Percentiles rank a stretch among this genome's conserved stretches.
These are phyloP conservation scores for Drosophila navojoa DNA, from an alignment of 1,140 invertebrate genomes.

Conservation along the genomic window DNA sequence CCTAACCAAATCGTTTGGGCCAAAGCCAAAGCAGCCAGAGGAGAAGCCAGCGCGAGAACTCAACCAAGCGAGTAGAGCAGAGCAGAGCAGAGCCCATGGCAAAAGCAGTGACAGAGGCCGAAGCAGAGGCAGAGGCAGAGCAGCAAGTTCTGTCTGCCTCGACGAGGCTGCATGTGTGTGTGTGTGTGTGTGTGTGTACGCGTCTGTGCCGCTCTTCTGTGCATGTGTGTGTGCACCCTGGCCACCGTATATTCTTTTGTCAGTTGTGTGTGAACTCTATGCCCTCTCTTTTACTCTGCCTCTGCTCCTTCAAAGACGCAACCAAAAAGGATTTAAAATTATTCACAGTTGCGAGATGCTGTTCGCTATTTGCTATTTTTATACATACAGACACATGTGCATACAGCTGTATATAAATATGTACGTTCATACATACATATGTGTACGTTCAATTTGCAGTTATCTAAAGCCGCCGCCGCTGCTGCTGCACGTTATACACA, in stretches of 20 bases:
- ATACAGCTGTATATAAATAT: constrained; percentile 2
- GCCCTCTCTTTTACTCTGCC: constrained; percentile 27
- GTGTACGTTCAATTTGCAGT: constrained; percentile 37
- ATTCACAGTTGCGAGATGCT: constrained; percentile 36
- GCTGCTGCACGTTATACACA: constrained; percentile 22
- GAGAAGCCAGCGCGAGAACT: constrained; percentile 55
- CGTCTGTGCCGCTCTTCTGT: constrained; percentile 7
- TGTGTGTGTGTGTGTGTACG: constrained; percentile 35
- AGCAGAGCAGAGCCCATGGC: constrained; percentile 19
- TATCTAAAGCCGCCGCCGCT: constrained; percentile 37
- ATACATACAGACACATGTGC: constrained; percentile 1
- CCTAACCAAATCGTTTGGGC: constrained; percentile 68
- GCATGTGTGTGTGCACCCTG: constrained; percentile 46
- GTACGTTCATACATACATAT: not conserved
- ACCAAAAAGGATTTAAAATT: constrained; percentile 46
- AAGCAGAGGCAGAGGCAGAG: constrained; percentile 6
- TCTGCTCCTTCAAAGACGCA: constrained; percentile 6
- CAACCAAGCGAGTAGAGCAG: constrained; percentile 58
- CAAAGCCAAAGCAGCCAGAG: constrained; percentile 57
- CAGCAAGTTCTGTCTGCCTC: constrained; percentile 42
- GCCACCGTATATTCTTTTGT: constrained; percentile 75
- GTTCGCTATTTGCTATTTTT: constrained; percentile 29
- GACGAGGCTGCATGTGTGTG: constrained; percentile 26
- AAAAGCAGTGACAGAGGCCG: constrained; percentile 16
- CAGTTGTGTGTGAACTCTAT: constrained; percentile 56